Evolutionary conservation across 1,140 invertebrate genomes (phyloP).

Genomic region (Aphaenogaster floridana): DNA sequence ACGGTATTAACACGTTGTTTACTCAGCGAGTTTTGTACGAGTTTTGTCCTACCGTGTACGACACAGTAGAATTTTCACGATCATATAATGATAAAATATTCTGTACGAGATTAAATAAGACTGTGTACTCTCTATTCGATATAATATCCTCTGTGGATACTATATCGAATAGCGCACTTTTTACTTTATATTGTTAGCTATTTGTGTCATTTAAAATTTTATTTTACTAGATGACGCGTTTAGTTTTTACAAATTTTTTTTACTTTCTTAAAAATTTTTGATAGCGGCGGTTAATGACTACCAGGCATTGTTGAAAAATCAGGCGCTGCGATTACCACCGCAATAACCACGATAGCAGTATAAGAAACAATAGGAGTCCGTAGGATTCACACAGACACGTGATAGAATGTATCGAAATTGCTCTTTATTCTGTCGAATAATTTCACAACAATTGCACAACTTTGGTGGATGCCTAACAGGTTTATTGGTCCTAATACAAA

Average conservation of each 20-base stretch:
- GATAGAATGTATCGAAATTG: too few species aligned
- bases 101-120: background rate
- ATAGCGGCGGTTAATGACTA: background rate
- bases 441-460: too few species aligned
- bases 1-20: background rate
- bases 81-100: background rate
- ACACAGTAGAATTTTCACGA: background rate
- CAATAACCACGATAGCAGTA: background rate
- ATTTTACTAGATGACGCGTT: background rate
- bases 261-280: background rate
- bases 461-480: too few species aligned
- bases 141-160: background rate
- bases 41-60: background rate
- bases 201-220: background rate
- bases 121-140: background rate
- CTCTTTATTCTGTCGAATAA: too few species aligned
- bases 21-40: background rate
- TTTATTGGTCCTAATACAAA: too few species aligned
- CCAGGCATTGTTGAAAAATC: background rate
- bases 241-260: background rate
- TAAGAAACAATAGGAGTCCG: too few species aligned
- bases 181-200: background rate
- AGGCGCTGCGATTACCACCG: background rate
- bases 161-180: background rate
- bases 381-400: too few species aligned